phyloP scores from a whole-genome alignment of 1,140 invertebrate genomes.

The Zaprionus tsacasi region DNA sequence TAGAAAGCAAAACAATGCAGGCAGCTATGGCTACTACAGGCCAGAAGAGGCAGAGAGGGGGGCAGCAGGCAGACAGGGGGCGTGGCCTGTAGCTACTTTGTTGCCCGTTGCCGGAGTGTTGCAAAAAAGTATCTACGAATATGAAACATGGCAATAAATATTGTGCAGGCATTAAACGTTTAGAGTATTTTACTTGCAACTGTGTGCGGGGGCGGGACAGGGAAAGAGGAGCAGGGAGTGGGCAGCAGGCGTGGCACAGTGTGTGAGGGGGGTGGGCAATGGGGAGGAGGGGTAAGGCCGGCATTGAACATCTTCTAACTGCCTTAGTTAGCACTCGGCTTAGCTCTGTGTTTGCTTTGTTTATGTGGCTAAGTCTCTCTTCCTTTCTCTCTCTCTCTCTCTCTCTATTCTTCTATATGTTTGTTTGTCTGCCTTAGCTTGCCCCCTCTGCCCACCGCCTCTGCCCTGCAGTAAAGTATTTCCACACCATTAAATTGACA shows the following conservation, averaged over 20 bases:
- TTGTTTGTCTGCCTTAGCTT: conserved; percentile 14
- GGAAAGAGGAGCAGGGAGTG: background rate
- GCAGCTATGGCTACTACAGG: conserved; percentile 7
- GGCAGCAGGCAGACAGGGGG: conserved; percentile 10
- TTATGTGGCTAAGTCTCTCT: conserved; percentile 22
- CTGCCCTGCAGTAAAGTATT: conserved; percentile 63
- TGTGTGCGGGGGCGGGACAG: background rate
- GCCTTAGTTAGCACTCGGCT: conserved; percentile 63
- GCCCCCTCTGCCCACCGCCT: conserved; percentile 1
- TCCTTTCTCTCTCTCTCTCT: background rate
- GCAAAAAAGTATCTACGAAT: conserved; percentile 64
- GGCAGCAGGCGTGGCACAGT: background rate
- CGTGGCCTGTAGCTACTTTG: conserved; percentile 54
- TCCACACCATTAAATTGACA: conserved; percentile 82
- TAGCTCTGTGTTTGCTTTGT: conserved; percentile 55
- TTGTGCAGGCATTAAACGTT: conserved; percentile 82
- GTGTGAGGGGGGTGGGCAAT: background rate
- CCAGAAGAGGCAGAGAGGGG: background rate
- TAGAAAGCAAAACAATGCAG: conserved; percentile 79
- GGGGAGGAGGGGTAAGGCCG: background rate
- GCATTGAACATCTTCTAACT: conserved; percentile 66
- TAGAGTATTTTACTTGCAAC: conserved; percentile 70
- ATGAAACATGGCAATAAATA: conserved; percentile 83
- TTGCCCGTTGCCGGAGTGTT: conserved; percentile 29
- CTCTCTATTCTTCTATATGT: conserved; percentile 16